These are phyloP conservation scores for Lasioglossum pauxillum DNA, from an alignment of 2,888 invertebrate genomes.

Conservation along the genomic window DNA sequence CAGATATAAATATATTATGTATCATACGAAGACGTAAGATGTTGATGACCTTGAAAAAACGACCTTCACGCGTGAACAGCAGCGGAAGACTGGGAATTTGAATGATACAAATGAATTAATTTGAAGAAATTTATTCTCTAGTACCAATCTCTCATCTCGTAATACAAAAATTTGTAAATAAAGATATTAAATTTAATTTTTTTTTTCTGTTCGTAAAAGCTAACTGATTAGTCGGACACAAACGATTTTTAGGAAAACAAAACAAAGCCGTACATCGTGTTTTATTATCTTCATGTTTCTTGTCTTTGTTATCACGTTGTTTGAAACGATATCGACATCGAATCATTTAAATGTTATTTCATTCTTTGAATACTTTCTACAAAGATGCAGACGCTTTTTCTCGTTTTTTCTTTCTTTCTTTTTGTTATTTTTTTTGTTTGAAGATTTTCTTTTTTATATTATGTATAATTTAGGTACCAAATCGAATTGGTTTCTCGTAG, in stretches of 20 bases:
- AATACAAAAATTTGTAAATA: slow-evolving; percentile 72
- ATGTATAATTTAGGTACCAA: slow-evolving; percentile 75
- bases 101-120: slow-evolving; percentile 47
- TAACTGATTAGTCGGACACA: slow-evolving; percentile 42
- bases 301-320: slow-evolving; percentile 19
- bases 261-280: slow-evolving; percentile 28
- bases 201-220: slow-evolving; percentile 31
- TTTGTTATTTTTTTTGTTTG: slow-evolving; percentile 35
- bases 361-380: slow-evolving; percentile 20
- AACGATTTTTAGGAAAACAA: slow-evolving; percentile 30
- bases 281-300: slow-evolving; percentile 21
- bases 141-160: slow-evolving; percentile 56
- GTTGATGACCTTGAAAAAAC: slow-evolving; percentile 14
- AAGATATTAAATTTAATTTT: slow-evolving; percentile 47
- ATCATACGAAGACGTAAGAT: slow-evolving; percentile 70
- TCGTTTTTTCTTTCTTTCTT: slow-evolving; percentile 42
- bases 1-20: slow-evolving; percentile 82
- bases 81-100: slow-evolving; percentile 22
- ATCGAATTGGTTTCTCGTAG: slow-evolving; percentile 62
- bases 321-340: slow-evolving; percentile 24
- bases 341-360: slow-evolving; percentile 30
- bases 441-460: slow-evolving; percentile 65
- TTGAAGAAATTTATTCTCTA: slow-evolving; percentile 70
- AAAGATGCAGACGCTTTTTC: slow-evolving; percentile 29
- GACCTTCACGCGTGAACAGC: slow-evolving; percentile 1